Evolutionary conservation across 1,140 invertebrate genomes (phyloP), one percentile per base, ranked within the genome.

Genomic region (Oscheius sp.): DNA sequence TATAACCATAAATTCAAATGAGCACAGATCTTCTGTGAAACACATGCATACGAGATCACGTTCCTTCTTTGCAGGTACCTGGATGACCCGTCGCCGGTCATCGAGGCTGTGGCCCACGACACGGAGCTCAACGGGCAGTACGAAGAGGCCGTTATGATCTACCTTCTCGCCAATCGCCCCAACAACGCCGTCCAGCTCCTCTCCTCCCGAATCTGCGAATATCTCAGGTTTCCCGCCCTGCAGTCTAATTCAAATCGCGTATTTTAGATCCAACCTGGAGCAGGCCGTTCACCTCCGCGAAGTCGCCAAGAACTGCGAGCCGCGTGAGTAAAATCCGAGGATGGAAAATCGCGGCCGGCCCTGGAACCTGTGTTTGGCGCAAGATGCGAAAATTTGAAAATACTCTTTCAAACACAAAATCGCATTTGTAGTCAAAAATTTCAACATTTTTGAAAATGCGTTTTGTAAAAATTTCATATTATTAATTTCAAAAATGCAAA

Each of bases 11-110:
- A 42, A 42, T 13, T n/a, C 10, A 42, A 42, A 42, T 13, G n/a
- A n/a, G n/a, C n/a, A n/a, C n/a, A n/a, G n/a, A n/a, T n/a, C n/a
- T n/a, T n/a, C n/a, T n/a, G n/a, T n/a, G n/a, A n/a, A n/a, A n/a
- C n/a, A n/a, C n/a, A n/a, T n/a, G n/a, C n/a, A n/a, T n/a, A n/a
- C n/a, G n/a, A n/a, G n/a, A n/a, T n/a, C n/a, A n/a, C n/a, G n/a
- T n/a, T n/a, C n/a, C n/a, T 42, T 10, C n/a, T 35, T 64, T 71
- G 3, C 35, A 71, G 69, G 64, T 71, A 71, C 28, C 13, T 71
- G 1, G 49, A 71, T 34, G 69, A 71, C 42, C 69, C 69, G 36
- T 71, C 69, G 0, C 35, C 58, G 20, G 69, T 71, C 0, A 71
- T 71, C 26, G 20, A 28, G 3, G 32, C 38, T n/a, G 69, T 71